Base-by-base conservation (phyloP, 2,113 vertebrate species). In the Nothocercus julius region DNA sequence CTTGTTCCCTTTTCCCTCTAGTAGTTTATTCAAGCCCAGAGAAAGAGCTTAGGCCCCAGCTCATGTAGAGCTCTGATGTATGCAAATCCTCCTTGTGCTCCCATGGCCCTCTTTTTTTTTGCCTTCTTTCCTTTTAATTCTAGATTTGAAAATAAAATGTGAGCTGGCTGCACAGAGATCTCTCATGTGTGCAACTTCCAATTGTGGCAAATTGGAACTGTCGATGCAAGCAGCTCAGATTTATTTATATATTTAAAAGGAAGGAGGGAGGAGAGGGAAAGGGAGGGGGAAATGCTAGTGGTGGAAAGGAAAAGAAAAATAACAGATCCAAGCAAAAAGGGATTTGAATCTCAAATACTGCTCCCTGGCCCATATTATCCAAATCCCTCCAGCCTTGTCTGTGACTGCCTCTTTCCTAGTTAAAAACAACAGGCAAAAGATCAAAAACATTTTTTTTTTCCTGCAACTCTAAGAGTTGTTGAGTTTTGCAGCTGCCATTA, bases 101-200 rank as follows among this genome's bases (percentile, higher is more conserved):
- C 96, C 95, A 67, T 97, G 87, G 95, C 87, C 93, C 89, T 81
- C 77, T 93, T 96, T 86, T 91, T 49, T 49, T 8, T 1, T 13
- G 45, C 4, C 82, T 93, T 87, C 92, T 93, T 96, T 93, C 96
- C 94, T 92, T 94, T 97, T 95, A 96, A 97, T 97, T 97, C 93
- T 93, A 95, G 94, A 97, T 98, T 97, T 97, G 93, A 97, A 97
- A 97, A 98, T 97, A 97, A 97, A 98, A 97, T 97, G 91, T 34
- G 92, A 91, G 90, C 92, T 97, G 95, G 95, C 94, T 97, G 93
- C 97, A 95, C 83, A 87, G 93, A 94, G 93, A 95, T 97, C 96
- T 97, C 95, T 97, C 97, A 97, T 97, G 97, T 97, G 96, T 97
- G 96, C 91, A 93, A 72, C 92, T 96, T 97, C 96, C 95, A 97